phyloP scores from a whole-genome alignment of 2,888 invertebrate species.

The Apodemia mormo region DNA sequence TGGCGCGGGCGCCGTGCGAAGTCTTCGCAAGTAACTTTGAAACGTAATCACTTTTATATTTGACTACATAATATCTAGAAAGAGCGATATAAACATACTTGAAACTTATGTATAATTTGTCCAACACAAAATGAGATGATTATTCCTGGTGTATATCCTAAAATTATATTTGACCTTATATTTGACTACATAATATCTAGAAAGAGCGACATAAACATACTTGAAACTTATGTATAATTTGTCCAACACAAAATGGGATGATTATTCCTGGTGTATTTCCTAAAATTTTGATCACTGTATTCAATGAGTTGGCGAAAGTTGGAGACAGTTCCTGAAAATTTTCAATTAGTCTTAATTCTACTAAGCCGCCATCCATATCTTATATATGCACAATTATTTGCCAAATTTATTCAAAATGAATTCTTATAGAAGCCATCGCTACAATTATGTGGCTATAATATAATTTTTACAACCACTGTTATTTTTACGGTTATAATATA shows the following conservation, averaged over 20 bases:
- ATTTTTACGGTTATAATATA: no score
- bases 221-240: constrained; percentile 71
- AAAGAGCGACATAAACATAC: constrained; percentile 47
- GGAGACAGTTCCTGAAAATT: constrained; percentile 86
- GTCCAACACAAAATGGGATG: constrained; percentile 86
- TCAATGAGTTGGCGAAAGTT: constrained; percentile 87
- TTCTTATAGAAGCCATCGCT: no score
- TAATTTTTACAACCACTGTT: no score
- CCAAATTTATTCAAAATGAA: no score
- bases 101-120: constrained; percentile 72
- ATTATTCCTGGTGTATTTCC: constrained; percentile 87
- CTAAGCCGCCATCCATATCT: no score
- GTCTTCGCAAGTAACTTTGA: no score
- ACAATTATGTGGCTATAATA: no score
- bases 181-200: no score
- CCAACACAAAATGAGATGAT: constrained; percentile 87
- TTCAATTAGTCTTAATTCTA: background rate
- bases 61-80: no score
- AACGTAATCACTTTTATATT: no score
- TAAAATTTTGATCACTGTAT: constrained; percentile 88
- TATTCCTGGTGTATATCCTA: constrained; percentile 87
- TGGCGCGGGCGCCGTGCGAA: no score
- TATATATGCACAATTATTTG: no score
- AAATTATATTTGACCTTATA: constrained; percentile 43
- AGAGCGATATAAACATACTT: constrained; percentile 50